Conservation (phyloP, 2,797 vertebrate species). For the Lacerta bilineata region DNA sequence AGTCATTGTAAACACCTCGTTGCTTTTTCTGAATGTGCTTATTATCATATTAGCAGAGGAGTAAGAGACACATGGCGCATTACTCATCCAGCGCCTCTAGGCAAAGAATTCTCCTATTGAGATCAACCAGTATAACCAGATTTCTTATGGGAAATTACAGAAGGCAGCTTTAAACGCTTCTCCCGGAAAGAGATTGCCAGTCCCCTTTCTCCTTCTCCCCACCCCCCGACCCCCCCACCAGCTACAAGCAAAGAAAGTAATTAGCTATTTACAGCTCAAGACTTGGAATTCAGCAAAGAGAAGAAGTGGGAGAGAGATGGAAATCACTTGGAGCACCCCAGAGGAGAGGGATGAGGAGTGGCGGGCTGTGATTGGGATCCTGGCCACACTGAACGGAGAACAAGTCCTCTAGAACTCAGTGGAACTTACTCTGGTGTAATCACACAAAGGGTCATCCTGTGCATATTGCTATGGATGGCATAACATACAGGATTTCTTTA, state of each 20-base stretch:
- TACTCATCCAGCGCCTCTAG: constrained; percentile 79
- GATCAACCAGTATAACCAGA: constrained; percentile 82
- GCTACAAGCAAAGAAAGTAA: constrained; percentile 58
- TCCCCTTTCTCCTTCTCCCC: constrained; percentile 25
- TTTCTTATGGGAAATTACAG: constrained; percentile 80
- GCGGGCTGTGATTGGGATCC: background rate
- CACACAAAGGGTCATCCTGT: too few species aligned
- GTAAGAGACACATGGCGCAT: constrained; percentile 73
- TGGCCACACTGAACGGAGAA: background rate
- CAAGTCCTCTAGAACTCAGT: constrained; percentile 3
- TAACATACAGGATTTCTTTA: too few species aligned
- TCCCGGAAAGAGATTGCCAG: constrained; percentile 66
- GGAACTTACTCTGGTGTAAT: background rate
- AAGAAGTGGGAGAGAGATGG: constrained; percentile 16
- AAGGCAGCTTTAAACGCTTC: constrained; percentile 72
- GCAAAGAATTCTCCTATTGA: constrained; percentile 81
- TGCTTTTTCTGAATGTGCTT: constrained; percentile 73
- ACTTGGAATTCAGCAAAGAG: constrained; percentile 29
- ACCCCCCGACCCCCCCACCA: background rate
- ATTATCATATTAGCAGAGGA: constrained; percentile 75
- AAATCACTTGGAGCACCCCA: background rate
- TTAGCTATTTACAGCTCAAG: constrained; percentile 63
- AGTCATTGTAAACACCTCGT: constrained; percentile 75
- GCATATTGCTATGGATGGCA: background rate
- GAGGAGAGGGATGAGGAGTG: background rate